These are phyloP conservation scores for Zapus hudsonius DNA, from an alignment of 2,113 vertebrate genomes.

Conservation along the genomic window DNA sequence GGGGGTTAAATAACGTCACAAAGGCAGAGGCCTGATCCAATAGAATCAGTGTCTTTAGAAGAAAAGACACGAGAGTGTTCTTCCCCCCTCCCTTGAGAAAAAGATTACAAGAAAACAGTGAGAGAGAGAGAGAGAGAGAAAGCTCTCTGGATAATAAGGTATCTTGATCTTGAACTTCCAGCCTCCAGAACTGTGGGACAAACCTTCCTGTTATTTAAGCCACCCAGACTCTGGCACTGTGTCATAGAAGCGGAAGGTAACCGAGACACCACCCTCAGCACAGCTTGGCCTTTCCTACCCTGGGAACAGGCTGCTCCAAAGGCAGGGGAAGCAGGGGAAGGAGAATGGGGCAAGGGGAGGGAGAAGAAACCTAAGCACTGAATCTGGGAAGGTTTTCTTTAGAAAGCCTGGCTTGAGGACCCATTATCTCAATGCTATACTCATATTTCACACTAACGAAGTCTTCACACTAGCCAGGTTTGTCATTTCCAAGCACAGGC, in stretches of 20 bases:
- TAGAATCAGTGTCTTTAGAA: neutral
- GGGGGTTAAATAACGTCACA: neutral
- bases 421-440: too few species aligned
- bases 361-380: neutral
- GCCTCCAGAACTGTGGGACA: neutral
- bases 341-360: neutral
- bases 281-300: neutral
- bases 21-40: neutral
- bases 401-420: too few species aligned
- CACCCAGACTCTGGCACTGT: neutral
- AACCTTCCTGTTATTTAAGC: neutral
- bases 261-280: neutral
- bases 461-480: too few species aligned
- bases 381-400: neutral
- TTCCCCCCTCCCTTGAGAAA: neutral
- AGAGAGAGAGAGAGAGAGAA: neutral
- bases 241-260: neutral
- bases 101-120: neutral
- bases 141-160: neutral
- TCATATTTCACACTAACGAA: too few species aligned
- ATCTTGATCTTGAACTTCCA: neutral
- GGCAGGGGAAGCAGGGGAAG: neutral
- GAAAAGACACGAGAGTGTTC: neutral
- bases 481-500: too few species aligned
- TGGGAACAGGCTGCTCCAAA: neutral